Evolutionary conservation across 2,888 invertebrate species (phyloP).

Genomic region (Machimus rusticus): DNA sequence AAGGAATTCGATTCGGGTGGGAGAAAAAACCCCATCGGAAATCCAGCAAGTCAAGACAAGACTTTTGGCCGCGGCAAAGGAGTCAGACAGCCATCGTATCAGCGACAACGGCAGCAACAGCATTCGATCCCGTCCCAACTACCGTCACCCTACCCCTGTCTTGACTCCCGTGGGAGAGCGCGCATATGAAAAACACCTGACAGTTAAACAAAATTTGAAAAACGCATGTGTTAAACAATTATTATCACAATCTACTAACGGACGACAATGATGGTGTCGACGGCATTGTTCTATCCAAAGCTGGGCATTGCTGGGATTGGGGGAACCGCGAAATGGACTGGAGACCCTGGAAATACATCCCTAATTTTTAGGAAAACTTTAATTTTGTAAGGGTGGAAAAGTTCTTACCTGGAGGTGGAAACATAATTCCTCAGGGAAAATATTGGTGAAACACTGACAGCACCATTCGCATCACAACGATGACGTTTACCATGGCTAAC

Average conservation of each 20-base stretch:
- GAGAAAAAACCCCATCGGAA: not conserved
- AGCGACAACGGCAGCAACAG: not conserved
- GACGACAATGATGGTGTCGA: not conserved
- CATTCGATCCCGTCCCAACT: not conserved
- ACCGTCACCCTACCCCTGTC: not conserved
- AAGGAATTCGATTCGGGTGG: not conserved
- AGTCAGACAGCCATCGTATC: not conserved
- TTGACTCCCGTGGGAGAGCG: not conserved
- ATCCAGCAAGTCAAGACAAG: not conserved
- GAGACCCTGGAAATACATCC: not conserved
- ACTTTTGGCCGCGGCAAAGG: not conserved
- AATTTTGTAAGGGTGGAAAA: not conserved
- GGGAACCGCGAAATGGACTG: not conserved
- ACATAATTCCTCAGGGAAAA: conserved; percentile 2
- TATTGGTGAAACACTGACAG: not conserved
- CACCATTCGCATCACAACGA: not conserved
- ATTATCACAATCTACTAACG: conserved; percentile 20
- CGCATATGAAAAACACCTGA: conserved; percentile 26
- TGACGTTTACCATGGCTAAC: not conserved
- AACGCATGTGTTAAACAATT: conserved; percentile 38
- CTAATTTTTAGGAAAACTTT: conserved; percentile 9
- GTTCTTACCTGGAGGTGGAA: not conserved
- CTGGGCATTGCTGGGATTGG: not conserved
- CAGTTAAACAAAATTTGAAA: conserved; percentile 36
- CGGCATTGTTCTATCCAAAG: not conserved